Evolutionary conservation across 2,797 vertebrate species (phyloP), one percentile per base, ranked within the genome.

Genomic region (Erpetoichthys calabaricus): DNA sequence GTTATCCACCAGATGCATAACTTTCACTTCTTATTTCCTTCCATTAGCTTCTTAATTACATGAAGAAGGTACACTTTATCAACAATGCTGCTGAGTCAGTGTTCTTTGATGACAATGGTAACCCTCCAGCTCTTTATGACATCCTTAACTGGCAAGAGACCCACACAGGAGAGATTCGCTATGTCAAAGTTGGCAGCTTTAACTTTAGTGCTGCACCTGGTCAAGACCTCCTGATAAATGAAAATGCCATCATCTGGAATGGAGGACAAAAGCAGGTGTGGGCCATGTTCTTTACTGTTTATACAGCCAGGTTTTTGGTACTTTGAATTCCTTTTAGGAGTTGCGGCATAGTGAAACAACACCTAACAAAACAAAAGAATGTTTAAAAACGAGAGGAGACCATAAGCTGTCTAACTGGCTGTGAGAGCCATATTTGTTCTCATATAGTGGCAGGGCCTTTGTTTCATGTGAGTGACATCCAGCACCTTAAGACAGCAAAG

Each of bases 121-220:
- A 45, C n/a, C 41, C 53, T 45, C 42, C 51, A 45, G 44, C 51
- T 9, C 4, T 45, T 42, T 59, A 53, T 46, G 51, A 59, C 5
- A 7, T 59, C 51, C 51, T 59, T 44, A 59, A 59, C 51, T 59
- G 57, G 57, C 57, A 59, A 45, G 10, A 25, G 9, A 52, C 57
- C 41, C 3, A 43, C 6, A 45, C 50, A 25, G 50, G 51, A 3
- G 5, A 45, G 7, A 59, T 59, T 42, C 5, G 10, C 7, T 59
- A 41, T 53, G 57, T 59, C 45, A 59, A 53, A 9, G 41, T 53
- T 3, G 57, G 57, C 7, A 4, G 6, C 8, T 58, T 51, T 9
- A 51, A 59, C 45, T 44, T 41, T 6, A 25, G 44, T 45, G 10
- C 7, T 45, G 2, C 51, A 45, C 50, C 10, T 41, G 57, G 51